These are phyloP conservation scores for Atethmia centrago DNA, from an alignment of 2,888 invertebrate genomes.

Conservation along the genomic window DNA sequence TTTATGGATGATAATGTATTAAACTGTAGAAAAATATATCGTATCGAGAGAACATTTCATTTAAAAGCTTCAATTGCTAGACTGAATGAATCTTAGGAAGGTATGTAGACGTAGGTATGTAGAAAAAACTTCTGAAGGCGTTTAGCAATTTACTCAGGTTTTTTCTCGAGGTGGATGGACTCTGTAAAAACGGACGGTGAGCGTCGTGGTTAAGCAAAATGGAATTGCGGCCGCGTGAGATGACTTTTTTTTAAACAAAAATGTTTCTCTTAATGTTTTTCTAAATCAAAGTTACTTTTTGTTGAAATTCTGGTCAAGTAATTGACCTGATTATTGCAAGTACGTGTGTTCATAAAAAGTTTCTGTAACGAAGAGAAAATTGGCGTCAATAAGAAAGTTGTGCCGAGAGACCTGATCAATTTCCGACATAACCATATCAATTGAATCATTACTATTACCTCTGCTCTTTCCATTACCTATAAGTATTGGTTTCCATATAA, in stretches of 20 bases:
- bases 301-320: conserved; percentile 14
- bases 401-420: conserved; percentile 22
- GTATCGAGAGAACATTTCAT: conserved; percentile 29
- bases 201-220: conserved; percentile 39
- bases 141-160: conserved; percentile 52
- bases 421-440: conserved; percentile 40
- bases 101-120: conserved; percentile 20
- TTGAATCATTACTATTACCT: conserved; percentile 48
- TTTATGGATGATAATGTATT: conserved; percentile 36
- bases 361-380: conserved; percentile 39
- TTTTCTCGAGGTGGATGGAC: conserved; percentile 59
- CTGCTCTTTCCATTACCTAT: conserved; percentile 51
- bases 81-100: conserved; percentile 24
- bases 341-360: conserved; percentile 26
- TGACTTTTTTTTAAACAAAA: conserved; percentile 46
- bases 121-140: conserved; percentile 47
- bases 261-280: conserved; percentile 14
- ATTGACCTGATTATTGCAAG: conserved; percentile 24
- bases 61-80: conserved; percentile 38
- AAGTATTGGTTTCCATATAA: conserved; percentile 50
- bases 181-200: conserved; percentile 47
- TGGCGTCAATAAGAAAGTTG: conserved; percentile 14
- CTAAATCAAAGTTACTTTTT: conserved; percentile 17
- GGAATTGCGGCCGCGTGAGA: conserved; percentile 50
- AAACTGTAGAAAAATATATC: conserved; percentile 27